Evolutionary conservation across 2,113 vertebrate genomes (phyloP).

Genomic region (Toxotes jaculatrix): DNA sequence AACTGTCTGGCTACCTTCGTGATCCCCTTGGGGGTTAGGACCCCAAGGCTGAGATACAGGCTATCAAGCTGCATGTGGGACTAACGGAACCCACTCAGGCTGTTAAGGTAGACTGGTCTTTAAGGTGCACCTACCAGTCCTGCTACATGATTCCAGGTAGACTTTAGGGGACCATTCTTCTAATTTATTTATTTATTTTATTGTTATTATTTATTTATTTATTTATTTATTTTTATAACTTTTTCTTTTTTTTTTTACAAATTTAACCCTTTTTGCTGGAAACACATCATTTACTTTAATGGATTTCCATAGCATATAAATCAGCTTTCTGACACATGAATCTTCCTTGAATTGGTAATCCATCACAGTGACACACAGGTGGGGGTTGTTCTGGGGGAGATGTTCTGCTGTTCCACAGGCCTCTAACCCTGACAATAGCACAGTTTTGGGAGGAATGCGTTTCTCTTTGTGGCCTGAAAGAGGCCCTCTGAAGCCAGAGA

Average conservation of each 20-base stretch:
- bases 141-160: not conserved
- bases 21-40: too few relatives aligned
- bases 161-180: not conserved
- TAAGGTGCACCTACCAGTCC: not conserved
- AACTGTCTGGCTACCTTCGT: too few relatives aligned
- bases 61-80: too few relatives aligned
- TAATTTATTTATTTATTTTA: too few relatives aligned
- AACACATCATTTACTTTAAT: not conserved
- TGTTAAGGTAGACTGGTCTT: not conserved
- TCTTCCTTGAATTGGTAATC: not conserved
- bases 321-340: not conserved
- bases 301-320: not conserved
- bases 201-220: too few relatives aligned
- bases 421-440: not conserved
- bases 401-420: not conserved
- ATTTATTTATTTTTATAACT: too few relatives aligned
- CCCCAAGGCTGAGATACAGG: too few relatives aligned
- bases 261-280: not conserved
- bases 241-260: too few relatives aligned
- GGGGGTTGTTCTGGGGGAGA: not conserved
- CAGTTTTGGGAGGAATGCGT: not conserved
- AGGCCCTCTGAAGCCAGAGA: not conserved
- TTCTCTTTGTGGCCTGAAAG: not conserved
- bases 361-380: conserved; percentile 1
- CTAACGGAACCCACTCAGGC: not conserved